Base-by-base conservation (phyloP, 1,140 invertebrate genomes). In the Xylocopa sonorina region DNA sequence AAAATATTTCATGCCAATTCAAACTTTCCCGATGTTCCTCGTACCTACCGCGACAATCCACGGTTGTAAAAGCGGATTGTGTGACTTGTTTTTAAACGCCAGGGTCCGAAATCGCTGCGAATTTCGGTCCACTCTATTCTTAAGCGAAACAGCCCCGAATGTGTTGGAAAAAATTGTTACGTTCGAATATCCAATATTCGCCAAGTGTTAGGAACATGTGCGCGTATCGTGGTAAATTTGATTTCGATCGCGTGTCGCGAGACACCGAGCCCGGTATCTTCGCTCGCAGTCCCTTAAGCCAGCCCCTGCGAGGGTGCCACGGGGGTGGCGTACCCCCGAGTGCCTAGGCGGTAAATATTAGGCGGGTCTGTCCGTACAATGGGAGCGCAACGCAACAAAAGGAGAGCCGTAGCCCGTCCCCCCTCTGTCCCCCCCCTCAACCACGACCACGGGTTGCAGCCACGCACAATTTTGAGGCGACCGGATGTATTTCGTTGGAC, bases 401-500 rank as follows among this genome's bases (percentile, higher is more conserved):
- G 89, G 86, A 85, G 77, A 84, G 77, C 73, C 76, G 73, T 46
- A 68, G 73, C 66, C 60, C 50, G 55, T 24, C 67, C 78, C 57
- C 32, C 62, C 34, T 76, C 66, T 55, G 55, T 55, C 29, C 67
- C 78, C 57, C 32, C 62, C 34, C 78, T 46, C 27, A 32, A 27
- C 71, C 74, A 64, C 58, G 64, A 41, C 74, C 66, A n/a, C n/a
- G 79, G 74, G 83, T 82, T 82, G 80, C 75, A 86, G 63, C 74
- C 76, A 82, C 73, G 67, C 81, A 81, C 80, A 89, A 89, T 90
- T 90, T 89, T 87, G 87, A 86, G 81, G 77, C 85, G 84, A 83
- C 80, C 87, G 85, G 81, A 87, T 90, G 86, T 91, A 91, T 90
- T 90, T 88, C 89, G 88, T 81, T 89, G 72, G 48, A 57, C 63